Percentiles rank a stretch among this genome's conserved stretches.
Evolutionary conservation across 2,113 vertebrate genomes (phyloP).

Genomic region (Ailurus styani): DNA sequence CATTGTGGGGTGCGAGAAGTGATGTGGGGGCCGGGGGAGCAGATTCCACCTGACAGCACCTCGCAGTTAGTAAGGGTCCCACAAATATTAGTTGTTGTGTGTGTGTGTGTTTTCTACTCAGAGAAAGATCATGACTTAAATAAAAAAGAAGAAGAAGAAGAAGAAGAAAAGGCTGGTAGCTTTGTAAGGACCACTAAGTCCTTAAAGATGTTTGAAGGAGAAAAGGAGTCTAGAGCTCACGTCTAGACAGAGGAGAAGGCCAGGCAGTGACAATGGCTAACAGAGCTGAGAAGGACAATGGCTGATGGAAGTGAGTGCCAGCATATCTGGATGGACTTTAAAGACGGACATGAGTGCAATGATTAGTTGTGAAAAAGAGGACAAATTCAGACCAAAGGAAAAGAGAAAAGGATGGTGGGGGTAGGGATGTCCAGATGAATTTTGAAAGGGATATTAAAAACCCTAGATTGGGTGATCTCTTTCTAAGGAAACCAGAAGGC

Average conservation of each 20-base stretch:
- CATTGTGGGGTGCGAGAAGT: background rate
- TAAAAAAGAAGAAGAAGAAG: background rate
- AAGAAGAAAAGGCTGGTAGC: background rate
- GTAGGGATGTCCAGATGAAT: background rate
- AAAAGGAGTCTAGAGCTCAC: background rate
- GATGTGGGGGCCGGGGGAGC: rapidly evolving
- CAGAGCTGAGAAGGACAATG: background rate
- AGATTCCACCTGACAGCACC: rapidly evolving
- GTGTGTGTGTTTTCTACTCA: background rate
- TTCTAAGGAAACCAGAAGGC: background rate
- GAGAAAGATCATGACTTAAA: background rate
- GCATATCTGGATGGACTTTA: background rate
- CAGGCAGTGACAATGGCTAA: background rate
- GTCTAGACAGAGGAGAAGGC: background rate
- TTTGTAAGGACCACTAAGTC: background rate
- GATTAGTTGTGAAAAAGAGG: background rate
- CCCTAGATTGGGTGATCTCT: background rate
- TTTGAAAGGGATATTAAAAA: background rate
- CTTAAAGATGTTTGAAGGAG: background rate
- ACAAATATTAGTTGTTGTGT: background rate
- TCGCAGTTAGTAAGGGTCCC: no score
- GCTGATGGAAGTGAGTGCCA: background rate
- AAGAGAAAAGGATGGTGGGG: background rate
- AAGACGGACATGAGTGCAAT: rapidly evolving
- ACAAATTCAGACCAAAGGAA: background rate